Evolutionary conservation across 1,140 invertebrate species (phyloP), one percentile per base, ranked within the genome.

Genomic region (Centruroides sculpturatus): DNA sequence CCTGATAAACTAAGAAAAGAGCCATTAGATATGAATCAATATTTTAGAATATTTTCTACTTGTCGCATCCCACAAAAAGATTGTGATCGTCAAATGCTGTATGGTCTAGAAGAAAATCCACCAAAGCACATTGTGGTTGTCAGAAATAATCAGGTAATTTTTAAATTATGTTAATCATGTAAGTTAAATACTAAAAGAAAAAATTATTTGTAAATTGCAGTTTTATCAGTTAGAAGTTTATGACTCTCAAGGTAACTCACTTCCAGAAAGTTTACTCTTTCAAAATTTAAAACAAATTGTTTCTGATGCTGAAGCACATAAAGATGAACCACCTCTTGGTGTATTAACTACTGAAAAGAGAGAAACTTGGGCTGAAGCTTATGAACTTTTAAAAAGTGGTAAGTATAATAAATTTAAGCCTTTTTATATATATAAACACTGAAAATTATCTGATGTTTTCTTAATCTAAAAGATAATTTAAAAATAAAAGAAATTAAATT

Each of bases 21-120:
- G 66, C 83, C 84, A 4, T 71, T 94, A 55, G 90, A 93, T 71
- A 95, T 94, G 87, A 78, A 80, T 53, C 92, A 94, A 69, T 94
- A 93, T 72, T 83, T 83, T 59, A 85, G 87, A 74, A 82, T 95
- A 56, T 84, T 92, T 69, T 87, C 87, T 10, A 90, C 88, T 3
- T 89, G 87, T 74, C 79, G 91, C 55, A 82, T 87, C 61, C 92
- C 91, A 7, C 76, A 77, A 8, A 68, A 74, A 47, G 78, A 77
- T 59, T 69, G 75, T 47, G 91, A 94, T 72, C 71, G 74, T 50
- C 70, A 89, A 41, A 67, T 65, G 5, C 72, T 70, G 60, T 71
- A 69, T 64, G 77, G 82, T 8, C 83, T 80, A 64, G 64, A 68
- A 35, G 80, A 82, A 71, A 74, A 78, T 12, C 72, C 78, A 13